Evolutionary conservation across 2,888 invertebrate species (phyloP), one percentile per base, ranked within the genome.

Genomic region (Macrophya alboannulata): DNA sequence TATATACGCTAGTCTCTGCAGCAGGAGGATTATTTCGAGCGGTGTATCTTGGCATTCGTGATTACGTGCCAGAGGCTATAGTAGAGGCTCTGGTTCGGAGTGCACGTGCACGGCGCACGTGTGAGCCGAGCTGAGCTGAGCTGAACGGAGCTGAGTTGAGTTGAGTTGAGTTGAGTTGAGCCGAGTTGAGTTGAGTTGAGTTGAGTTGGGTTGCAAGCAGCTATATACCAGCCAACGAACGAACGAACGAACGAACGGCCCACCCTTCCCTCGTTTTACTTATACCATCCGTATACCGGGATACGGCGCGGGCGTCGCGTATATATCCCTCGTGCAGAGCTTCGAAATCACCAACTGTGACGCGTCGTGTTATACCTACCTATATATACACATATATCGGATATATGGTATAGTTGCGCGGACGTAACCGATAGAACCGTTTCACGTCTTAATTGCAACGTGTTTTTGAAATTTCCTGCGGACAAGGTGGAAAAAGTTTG

Each of bases 21-120:
- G 62, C 62, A 74, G 77, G 90, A 92, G 92, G 92, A 92, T 92
- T 92, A 91, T 92, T 91, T 90, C 90, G 89, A 90, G 89, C 92
- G 92, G 92, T 92, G 91, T 92, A 92, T 92, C 92, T 92, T 92
- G 92, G 92, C 92, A 92, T 92, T 92, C 92, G 90, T 92, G 92
- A 92, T 92, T 92, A 92, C 90, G 89, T 90, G 92, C 92, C 92
- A 89, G 91, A 92, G 92, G 92, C 92, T 91, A 31, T 31, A 92
- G 92, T 62, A 68, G 68, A 68, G 37, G 68, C 90, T 48, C 68
- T 91, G 92, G 91, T 91, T 92, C 89, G 89, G 89, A 92, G 92
- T 92, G 92, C 92, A 92, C 92, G 92, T 92, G 92, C 92, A 92
- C 90, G 89, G 90, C 92, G 92, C 92, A 92, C 92, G 92, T 92